A percentile compares a stretch with the other conserved stretches of the same genome.
Conservation (phyloP, 2,113 vertebrate genomes). For the Steatornis caripensis region DNA sequence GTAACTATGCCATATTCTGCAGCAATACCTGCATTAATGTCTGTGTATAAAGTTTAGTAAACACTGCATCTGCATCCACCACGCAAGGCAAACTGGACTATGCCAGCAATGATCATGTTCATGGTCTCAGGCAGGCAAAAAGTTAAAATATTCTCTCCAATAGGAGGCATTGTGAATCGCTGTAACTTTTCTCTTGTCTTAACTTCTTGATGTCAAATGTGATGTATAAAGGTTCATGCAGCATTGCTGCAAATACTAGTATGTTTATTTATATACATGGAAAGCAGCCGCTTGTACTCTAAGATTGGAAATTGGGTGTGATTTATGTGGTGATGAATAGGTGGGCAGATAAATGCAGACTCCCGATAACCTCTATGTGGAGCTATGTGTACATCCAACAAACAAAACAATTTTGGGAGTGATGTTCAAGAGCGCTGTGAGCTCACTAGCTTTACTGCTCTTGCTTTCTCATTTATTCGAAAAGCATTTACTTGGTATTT, state of each 20-base stretch:
- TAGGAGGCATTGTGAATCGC: not conserved
- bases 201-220: not conserved
- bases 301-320: not conserved
- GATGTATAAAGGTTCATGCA: not conserved
- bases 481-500: not conserved
- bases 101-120: not conserved
- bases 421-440: not conserved
- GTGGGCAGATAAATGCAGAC: not conserved
- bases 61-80: not conserved
- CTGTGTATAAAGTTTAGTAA: not conserved
- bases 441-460: not conserved
- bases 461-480: not conserved
- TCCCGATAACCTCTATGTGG: not conserved
- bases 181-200: not conserved
- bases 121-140: not conserved
- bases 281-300: not conserved
- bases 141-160: not conserved
- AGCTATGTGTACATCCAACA: not conserved
- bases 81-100: not conserved
- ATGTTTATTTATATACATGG: not conserved
- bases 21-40: not conserved
- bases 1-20: not conserved
- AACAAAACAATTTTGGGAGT: not conserved
- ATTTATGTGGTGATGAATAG: not conserved
- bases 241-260: not conserved